These are phyloP conservation scores for Protophormia terraenovae DNA, from an alignment of 2,888 invertebrate genomes.

Conservation along the genomic window DNA sequence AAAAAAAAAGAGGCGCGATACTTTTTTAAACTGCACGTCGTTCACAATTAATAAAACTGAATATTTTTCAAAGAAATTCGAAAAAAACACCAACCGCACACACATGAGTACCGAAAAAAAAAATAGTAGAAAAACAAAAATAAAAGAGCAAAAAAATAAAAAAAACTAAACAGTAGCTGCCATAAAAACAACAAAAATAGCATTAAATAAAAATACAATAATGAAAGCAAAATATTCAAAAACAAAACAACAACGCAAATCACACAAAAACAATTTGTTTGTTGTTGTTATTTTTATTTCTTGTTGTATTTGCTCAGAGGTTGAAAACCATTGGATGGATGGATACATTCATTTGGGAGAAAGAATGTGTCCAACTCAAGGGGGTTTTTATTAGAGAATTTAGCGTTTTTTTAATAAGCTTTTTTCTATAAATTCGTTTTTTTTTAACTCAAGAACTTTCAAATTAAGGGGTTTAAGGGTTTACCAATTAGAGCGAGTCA, in stretches of 20 bases:
- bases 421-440: not conserved
- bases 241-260: not conserved
- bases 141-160: not conserved
- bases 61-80: slow-evolving; percentile 50
- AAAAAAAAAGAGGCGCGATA: slow-evolving; percentile 47
- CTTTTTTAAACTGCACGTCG: slow-evolving; percentile 56
- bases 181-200: slow-evolving; percentile 20
- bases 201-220: slow-evolving; percentile 20
- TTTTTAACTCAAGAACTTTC: no score
- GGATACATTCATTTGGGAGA: not conserved
- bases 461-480: no score
- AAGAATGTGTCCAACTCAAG: not conserved
- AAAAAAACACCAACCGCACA: slow-evolving; percentile 28
- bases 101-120: slow-evolving; percentile 14
- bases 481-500: no score
- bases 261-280: not conserved
- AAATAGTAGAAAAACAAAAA: slow-evolving; percentile 17
- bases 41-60: slow-evolving; percentile 65
- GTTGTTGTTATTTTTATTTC: not conserved
- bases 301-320: not conserved
- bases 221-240: not conserved
- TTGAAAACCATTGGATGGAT: not conserved
- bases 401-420: not conserved
- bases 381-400: not conserved
- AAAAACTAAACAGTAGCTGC: slow-evolving; percentile 15